Evolutionary conservation across 23 tunicate genomes (phyloP).

Genomic region (Styela clava): DNA sequence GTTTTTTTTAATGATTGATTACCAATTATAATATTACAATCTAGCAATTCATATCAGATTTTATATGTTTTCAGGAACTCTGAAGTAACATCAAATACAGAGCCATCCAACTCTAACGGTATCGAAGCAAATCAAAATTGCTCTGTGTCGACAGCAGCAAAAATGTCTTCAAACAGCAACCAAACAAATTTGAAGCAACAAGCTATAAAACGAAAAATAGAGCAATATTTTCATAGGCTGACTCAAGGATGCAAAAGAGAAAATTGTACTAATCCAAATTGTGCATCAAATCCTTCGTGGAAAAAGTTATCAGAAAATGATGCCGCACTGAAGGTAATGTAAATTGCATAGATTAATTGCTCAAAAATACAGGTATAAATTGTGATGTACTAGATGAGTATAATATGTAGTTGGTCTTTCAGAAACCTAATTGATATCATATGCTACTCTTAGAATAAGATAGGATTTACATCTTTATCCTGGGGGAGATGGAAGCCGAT

Average conservation of each 20-base stretch:
- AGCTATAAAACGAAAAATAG: conserved; percentile 28
- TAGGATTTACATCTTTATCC: no score
- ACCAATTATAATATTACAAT: no score
- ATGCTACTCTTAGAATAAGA: no score
- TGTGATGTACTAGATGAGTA: neutral
- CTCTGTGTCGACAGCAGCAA: neutral
- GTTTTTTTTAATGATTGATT: no score
- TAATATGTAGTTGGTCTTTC: conserved; percentile 1
- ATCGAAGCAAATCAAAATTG: neutral
- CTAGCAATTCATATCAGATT: no score
- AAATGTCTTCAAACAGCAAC: neutral
- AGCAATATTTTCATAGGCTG: conserved; percentile 52
- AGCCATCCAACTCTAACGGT: neutral
- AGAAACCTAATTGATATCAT: no score
- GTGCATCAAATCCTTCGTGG: conserved; percentile 68
- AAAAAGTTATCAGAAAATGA: conserved; percentile 47
- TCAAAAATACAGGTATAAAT: neutral
- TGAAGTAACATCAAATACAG: no score
- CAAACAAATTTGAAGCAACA: neutral
- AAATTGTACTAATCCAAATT: conserved; percentile 61
- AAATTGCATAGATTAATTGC: neutral
- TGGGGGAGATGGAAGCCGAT: no score
- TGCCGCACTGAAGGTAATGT: conserved; percentile 57
- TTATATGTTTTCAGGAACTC: no score
- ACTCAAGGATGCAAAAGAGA: conserved; percentile 68